These are phyloP conservation scores for Heterodera carotae DNA, from an alignment of 1,140 invertebrate genomes.

Conservation along the genomic window DNA sequence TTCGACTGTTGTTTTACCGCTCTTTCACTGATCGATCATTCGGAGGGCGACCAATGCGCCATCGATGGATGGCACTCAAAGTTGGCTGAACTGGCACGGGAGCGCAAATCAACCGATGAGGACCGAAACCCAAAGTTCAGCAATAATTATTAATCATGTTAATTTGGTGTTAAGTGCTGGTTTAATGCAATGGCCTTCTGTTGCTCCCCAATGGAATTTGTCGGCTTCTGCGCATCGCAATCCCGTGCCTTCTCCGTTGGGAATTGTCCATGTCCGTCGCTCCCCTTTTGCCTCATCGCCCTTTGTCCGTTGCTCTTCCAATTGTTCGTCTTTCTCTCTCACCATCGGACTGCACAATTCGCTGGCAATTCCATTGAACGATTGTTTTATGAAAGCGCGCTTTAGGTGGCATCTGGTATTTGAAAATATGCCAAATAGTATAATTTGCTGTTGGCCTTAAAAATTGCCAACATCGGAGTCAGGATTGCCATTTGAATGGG, in stretches of 20 bases:
- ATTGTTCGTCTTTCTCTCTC: neutral
- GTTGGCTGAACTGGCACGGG: no score
- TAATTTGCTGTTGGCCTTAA: no score
- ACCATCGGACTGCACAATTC: neutral
- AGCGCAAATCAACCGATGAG: neutral
- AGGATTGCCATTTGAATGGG: no score
- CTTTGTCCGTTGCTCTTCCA: neutral
- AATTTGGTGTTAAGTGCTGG: conserved; percentile 16
- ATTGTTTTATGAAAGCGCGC: neutral
- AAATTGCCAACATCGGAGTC: no score
- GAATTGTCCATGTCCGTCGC: neutral
- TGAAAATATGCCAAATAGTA: no score
- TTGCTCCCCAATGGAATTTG: neutral
- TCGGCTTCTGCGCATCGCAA: neutral
- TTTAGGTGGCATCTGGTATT: no score
- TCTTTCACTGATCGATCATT: neutral
- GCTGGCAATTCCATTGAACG: neutral
- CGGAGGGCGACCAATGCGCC: neutral
- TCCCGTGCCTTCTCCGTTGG: neutral
- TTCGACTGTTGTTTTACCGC: neutral
- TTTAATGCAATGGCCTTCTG: neutral
- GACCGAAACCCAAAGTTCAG: neutral
- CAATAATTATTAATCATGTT: conserved; percentile 12
- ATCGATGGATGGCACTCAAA: neutral
- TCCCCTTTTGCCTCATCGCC: neutral